Percentiles rank a stretch among this genome's conserved stretches.
Evolutionary conservation across 2,797 vertebrate species (phyloP).

Genomic region (Platalea minor): DNA sequence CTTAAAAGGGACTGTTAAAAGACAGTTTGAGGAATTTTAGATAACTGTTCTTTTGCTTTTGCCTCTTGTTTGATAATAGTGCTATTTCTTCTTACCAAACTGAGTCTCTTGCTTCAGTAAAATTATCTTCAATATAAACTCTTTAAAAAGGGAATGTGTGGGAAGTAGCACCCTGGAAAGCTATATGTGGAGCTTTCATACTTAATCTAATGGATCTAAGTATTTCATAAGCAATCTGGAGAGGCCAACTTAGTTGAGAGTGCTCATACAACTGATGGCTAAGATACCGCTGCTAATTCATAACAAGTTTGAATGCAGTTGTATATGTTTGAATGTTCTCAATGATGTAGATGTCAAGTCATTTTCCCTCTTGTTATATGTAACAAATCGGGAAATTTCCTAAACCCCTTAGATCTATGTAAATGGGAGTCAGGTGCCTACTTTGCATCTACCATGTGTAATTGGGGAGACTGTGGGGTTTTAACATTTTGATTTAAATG

Average conservation of each 20-base stretch:
- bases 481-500: background rate
- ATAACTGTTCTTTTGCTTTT: background rate
- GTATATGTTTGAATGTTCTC: background rate
- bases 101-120: background rate
- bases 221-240: background rate
- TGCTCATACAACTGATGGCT: background rate
- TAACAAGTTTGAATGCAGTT: background rate
- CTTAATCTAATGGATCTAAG: background rate
- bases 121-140: background rate
- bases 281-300: background rate
- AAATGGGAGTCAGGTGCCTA: background rate
- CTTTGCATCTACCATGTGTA: accelerated
- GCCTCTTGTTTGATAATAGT: background rate
- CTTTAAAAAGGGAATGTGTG: background rate
- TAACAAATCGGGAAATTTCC: background rate
- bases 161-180: background rate
- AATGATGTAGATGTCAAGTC: background rate
- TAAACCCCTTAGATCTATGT: background rate
- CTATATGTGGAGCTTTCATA: background rate
- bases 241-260: background rate
- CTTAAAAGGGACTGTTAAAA: background rate
- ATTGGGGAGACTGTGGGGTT: background rate
- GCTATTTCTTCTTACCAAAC: background rate
- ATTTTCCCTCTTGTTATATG: background rate
- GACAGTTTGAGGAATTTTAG: background rate